These are phyloP conservation scores for Drosophila sproati DNA, from an alignment of 1,140 invertebrate species.

Conservation along the genomic window DNA sequence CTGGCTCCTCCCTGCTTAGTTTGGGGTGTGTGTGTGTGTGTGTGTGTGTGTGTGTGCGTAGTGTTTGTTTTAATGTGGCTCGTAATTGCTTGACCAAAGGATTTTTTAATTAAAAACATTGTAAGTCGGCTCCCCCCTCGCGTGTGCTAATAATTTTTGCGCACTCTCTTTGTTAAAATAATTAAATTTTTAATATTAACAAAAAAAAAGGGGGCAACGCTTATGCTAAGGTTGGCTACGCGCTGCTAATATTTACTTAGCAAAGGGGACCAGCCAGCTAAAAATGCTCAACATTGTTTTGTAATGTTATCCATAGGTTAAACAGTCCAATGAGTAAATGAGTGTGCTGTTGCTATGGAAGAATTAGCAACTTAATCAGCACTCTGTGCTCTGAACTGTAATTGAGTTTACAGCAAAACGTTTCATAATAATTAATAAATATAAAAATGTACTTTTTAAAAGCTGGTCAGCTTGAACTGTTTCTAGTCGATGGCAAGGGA, in stretches of 20 bases:
- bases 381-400: not conserved
- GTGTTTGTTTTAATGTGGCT: conserved; percentile 77
- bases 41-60: conserved; percentile 1
- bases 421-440: conserved; percentile 5
- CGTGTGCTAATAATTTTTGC: conserved; percentile 48
- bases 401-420: not conserved
- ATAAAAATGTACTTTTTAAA: not conserved
- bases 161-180: conserved; percentile 67
- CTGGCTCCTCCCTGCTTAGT: not conserved
- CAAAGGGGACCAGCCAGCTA: conserved; percentile 33
- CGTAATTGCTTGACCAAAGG: conserved; percentile 81
- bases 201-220: conserved; percentile 56
- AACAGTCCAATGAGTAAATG: conserved; percentile 47
- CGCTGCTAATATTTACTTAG: conserved; percentile 77
- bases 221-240: conserved; percentile 39
- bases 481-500: not conserved
- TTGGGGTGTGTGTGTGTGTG: not conserved
- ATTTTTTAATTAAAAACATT: conserved; percentile 82
- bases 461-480: not conserved
- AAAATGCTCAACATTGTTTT: conserved; percentile 54
- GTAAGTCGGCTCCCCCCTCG: conserved; percentile 49
- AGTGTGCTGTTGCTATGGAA: conserved; percentile 11
- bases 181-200: conserved; percentile 76
- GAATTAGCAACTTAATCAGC: conserved; percentile 69
- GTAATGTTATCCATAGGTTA: conserved; percentile 58